A percentile compares a stretch with the other conserved stretches of the same genome.
phyloP scores from a whole-genome alignment of 1,140 invertebrate species.

The Anagrus nilaparvatae region DNA sequence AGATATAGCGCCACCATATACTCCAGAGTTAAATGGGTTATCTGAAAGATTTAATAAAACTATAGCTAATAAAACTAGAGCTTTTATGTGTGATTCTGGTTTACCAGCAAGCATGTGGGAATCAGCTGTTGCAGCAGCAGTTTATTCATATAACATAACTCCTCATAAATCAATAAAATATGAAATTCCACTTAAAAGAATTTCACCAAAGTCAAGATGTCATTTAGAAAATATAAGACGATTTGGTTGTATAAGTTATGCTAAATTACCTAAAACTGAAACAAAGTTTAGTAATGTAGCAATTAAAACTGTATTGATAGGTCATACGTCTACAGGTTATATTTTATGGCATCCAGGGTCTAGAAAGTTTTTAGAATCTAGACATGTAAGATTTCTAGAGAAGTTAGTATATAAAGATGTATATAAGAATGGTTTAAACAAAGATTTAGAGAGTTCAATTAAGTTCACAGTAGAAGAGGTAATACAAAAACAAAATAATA shows the following conservation, averaged over 20 bases:
- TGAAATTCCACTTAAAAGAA: conserved; percentile 1
- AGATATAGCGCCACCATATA: conserved; percentile 7
- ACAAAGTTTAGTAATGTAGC: conserved; percentile 11
- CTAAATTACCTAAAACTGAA: not conserved
- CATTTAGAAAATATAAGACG: conserved; percentile 11
- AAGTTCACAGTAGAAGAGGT: not conserved
- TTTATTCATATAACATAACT: conserved; percentile 23
- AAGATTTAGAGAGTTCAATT: not conserved
- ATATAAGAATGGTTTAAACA: conserved; percentile 2
- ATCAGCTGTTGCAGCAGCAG: conserved; percentile 24
- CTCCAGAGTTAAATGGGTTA: conserved; percentile 6
- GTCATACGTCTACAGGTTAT: conserved; percentile 15
- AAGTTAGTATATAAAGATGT: conserved; percentile 13
- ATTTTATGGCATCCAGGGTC: conserved; percentile 16
- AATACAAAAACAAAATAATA: not conserved
- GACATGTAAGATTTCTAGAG: conserved; percentile 13
- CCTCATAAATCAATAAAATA: conserved; percentile 12
- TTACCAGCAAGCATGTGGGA: conserved; percentile 27
- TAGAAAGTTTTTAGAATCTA: conserved; percentile 14
- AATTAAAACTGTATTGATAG: conserved; percentile 16
- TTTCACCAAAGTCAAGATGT: conserved; percentile 3
- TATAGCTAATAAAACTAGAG: conserved; percentile 20
- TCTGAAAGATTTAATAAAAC: conserved; percentile 12
- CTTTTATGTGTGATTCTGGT: conserved; percentile 23
- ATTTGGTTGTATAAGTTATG: conserved; percentile 10